Base-by-base conservation (phyloP, 2,888 invertebrate genomes). In the Eristalis tenax region DNA sequence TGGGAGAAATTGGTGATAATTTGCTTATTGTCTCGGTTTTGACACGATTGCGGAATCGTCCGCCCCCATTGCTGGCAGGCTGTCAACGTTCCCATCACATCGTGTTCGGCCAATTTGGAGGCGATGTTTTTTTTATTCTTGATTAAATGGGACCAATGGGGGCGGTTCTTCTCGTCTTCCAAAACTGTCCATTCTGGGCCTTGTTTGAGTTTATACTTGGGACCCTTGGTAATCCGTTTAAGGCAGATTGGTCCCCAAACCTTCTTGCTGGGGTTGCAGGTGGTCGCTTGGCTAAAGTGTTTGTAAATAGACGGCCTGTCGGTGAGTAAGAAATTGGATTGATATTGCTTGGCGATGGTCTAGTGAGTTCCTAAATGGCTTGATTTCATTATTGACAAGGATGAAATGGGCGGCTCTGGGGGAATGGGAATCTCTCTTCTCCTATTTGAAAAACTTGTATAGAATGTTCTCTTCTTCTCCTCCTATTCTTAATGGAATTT, bases 1-100 rank as follows among this genome's bases (percentile, higher is more conserved):
- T 64, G 68, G 64, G 63, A 69, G 68, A 82, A 82, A 59, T 82
- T 70, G 82, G 38, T 76, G 76, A 82, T 82, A 71, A 82, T 82
- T 82, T 82, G 76, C 70, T 82, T 82, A 71, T 82, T 66, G 50
- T 59, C 59, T 82, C 70, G 76, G 69, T 28, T 59, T 71, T 26
- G 28, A 26, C n/a, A 18, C 38, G 26, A 28, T 22, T 38, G 40
- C 15, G 8, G 28, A 38, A 22, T 35, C 4, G 50, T 32, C 6
- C 32, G 32, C 10, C 18, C 50, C 18, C 18, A 18, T 50, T 50
- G 6, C 18, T 1, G n/a, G 50, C 11, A 18, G 18, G 50, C 8
- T 50, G 18, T 8, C 18, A 8, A 18, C 8, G 50, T 50, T 5
- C 18, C n/a, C 18, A 18, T 50, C 50, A 15, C 43, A n/a, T 43